Evolutionary conservation across 2,797 vertebrate species (phyloP), one percentile per base, ranked within the genome.

Genomic region (Karalla daura): DNA sequence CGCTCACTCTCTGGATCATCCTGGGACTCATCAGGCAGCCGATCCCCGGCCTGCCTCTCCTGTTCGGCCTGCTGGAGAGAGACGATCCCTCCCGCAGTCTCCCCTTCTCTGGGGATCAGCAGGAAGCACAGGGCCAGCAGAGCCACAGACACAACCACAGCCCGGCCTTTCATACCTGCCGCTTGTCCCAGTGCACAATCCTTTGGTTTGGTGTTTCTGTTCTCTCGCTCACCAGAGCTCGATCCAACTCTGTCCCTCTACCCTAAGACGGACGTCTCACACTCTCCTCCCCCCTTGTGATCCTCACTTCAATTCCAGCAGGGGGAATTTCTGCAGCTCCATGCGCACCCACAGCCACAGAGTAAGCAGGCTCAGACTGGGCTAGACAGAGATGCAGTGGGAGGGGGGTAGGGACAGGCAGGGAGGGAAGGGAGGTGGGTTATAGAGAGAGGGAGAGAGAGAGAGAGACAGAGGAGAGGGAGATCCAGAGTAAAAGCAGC

Each of bases 51-150:
- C 43, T 60, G 35, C 33, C n/a, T 55, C 32, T 72, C 73, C 35
- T 3, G 55, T 24, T 28, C 58, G 51, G 55, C 9, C 50, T 52
- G 78, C 33, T 3, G 41, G 51, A 81, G 70, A 70, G 80, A 78
- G 46, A 82, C 7, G 1, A 91, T 64, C 25, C 86, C 82, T 66
- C 85, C 88, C 1, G 91, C 87, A 2, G 76, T 83, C 46, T 86
- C 74, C 53, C 83, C 90, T 76, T 60, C 80, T 58, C 59, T 76
- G 76, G 86, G 89, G 46, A 87, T 70, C 85, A 92, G 65, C 46
- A 88, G 70, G 61, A 86, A 91, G 79, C 88, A 87, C 49, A 92
- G 63, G 55, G 83, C 91, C 83, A 92, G 78, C 72, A 91, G 81
- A 71, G 73, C 85, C 80, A 70, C 76, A 58, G 70, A 80, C 63